Evolutionary conservation across 2,113 vertebrate species (phyloP).

Genomic region (Cyphomyrus discorhynchus): DNA sequence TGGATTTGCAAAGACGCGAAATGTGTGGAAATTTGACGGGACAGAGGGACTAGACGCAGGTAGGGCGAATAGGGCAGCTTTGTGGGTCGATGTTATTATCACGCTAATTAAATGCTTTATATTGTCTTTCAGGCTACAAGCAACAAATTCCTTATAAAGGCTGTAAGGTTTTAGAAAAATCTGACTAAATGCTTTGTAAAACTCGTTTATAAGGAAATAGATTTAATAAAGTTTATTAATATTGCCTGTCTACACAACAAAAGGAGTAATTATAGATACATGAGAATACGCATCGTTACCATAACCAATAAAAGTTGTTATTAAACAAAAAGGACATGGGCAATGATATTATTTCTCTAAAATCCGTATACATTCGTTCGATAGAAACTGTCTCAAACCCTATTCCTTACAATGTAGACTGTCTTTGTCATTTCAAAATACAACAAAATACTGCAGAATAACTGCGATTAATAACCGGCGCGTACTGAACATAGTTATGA

Average conservation of each 20-base stretch:
- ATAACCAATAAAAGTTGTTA: not conserved
- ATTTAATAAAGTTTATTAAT: not conserved
- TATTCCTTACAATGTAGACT: not conserved
- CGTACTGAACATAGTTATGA: not conserved
- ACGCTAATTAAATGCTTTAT: not conserved
- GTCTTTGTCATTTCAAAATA: not conserved
- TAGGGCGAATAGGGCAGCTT: not conserved
- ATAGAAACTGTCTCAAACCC: not conserved
- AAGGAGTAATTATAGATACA: not conserved
- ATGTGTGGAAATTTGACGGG: not conserved
- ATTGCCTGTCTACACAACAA: not conserved
- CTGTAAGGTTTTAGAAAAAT: not conserved
- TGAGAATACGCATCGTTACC: not conserved
- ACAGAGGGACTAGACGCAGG: not conserved
- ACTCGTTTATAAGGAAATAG: not conserved
- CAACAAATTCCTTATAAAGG: not conserved
- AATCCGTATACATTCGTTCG: not conserved
- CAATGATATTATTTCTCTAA: not conserved
- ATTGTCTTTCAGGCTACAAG: not conserved
- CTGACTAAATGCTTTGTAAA: not conserved
- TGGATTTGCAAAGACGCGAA: not conserved
- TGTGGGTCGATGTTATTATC: not conserved
- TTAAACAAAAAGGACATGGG: not conserved
- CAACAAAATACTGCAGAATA: not conserved
- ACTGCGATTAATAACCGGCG: not conserved